Evolutionary conservation across 2,888 invertebrate species (phyloP).

Genomic region (Xestia ashworthii): DNA sequence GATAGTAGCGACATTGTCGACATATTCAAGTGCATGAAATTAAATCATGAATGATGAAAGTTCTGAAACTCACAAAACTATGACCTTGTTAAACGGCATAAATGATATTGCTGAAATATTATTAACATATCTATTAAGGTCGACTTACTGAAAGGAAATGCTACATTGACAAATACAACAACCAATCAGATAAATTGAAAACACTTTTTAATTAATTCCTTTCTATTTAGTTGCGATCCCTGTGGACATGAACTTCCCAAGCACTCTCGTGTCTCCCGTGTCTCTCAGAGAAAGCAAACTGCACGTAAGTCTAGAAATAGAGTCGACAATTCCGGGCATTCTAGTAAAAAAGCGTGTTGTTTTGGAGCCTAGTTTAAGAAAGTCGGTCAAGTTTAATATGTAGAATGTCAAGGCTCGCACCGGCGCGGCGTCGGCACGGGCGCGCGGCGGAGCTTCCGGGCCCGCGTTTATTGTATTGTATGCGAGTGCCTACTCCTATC

Average conservation of each 20-base stretch:
- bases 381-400: constrained; percentile 57
- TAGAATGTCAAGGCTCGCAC: constrained; percentile 48
- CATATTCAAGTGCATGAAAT: not conserved
- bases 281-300: not conserved
- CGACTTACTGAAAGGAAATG: not conserved
- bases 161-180: not conserved
- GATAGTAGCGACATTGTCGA: not conserved
- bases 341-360: not conserved
- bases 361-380: constrained; percentile 22
- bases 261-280: not conserved
- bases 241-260: not conserved
- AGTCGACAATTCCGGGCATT: not conserved
- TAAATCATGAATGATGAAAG: no score
- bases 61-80: not conserved
- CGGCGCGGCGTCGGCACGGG: no score
- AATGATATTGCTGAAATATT: not conserved
- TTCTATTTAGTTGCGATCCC: constrained; percentile 4
- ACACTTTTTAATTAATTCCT: constrained; percentile 9
- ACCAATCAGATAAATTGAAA: not conserved
- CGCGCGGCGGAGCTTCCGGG: constrained; percentile 8
- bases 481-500: not conserved
- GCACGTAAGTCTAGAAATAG: not conserved
- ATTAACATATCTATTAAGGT: not conserved
- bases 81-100: not conserved
- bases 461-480: constrained; percentile 31